Conservation (phyloP, 2,888 invertebrate genomes). For the Polydesmus complanatus region DNA sequence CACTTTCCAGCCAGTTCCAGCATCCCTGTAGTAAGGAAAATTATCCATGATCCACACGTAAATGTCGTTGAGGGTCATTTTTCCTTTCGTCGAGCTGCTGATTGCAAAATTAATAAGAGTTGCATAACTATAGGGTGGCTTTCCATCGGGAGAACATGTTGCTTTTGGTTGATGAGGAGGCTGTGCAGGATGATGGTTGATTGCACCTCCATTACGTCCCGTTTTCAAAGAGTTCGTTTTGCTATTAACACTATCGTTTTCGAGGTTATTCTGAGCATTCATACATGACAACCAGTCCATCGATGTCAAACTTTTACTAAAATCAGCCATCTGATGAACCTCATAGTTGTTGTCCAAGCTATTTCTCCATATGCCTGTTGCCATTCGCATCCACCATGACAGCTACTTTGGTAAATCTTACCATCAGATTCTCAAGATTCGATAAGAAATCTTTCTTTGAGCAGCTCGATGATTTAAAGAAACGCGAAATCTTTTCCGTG, state of each 20-base stretch:
- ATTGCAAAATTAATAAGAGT: slow-evolving; percentile 55
- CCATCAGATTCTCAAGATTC: too few relatives aligned
- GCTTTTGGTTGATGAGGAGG: not conserved
- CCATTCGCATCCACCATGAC: not conserved
- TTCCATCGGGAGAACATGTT: slow-evolving; percentile 22
- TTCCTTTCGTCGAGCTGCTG: slow-evolving; percentile 47
- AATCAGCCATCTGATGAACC: slow-evolving; percentile 28
- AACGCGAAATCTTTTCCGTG: too few relatives aligned
- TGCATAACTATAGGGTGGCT: slow-evolving; percentile 52
- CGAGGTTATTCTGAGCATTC: slow-evolving; percentile 29
- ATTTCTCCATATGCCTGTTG: not conserved
- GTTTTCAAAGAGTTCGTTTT: not conserved
- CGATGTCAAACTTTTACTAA: slow-evolving; percentile 37
- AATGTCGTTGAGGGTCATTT: slow-evolving; percentile 59
- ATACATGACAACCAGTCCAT: slow-evolving; percentile 40
- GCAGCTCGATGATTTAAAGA: too few relatives aligned
- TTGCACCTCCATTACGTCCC: not conserved
- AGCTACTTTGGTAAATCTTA: not conserved
- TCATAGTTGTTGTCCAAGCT: slow-evolving; percentile 20
- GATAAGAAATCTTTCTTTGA: not conserved
- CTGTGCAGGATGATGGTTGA: not conserved
- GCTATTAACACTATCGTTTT: not conserved
- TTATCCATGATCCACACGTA: slow-evolving; percentile 57
- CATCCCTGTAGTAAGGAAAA: slow-evolving; percentile 55
- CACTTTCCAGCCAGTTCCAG: slow-evolving; percentile 56